phyloP scores from a whole-genome alignment of 2,113 vertebrate genomes.

The Nansenia antarctica region DNA sequence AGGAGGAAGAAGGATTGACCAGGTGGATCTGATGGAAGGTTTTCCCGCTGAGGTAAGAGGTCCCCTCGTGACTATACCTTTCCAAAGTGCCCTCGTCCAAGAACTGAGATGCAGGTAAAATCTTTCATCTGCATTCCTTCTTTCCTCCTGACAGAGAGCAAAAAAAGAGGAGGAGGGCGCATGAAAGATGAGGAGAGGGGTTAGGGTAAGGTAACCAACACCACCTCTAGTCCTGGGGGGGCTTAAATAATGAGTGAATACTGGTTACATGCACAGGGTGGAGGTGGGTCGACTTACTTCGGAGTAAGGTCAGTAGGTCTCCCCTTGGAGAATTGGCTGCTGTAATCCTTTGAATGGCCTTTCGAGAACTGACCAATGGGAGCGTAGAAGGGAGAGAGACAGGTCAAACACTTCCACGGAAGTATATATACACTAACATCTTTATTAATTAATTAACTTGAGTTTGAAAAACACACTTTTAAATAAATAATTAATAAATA shows the following conservation, averaged over 20 bases:
- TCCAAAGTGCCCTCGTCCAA: constrained; percentile 95
- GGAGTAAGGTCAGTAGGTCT: background rate
- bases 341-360: background rate
- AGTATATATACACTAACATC: too few species aligned
- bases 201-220: background rate
- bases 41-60: background rate
- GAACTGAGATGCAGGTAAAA: constrained; percentile 84
- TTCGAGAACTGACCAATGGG: background rate
- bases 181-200: background rate
- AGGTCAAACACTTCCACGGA: background rate
- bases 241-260: background rate
- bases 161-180: background rate
- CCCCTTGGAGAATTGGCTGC: background rate
- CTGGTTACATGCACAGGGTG: background rate
- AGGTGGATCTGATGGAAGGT: background rate
- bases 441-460: too few species aligned
- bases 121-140: constrained; percentile 79
- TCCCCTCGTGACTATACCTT: constrained; percentile 79
- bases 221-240: background rate
- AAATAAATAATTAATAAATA: too few species aligned
- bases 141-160: constrained; percentile 10
- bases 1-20: background rate
- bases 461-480: too few species aligned
- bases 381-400: background rate
- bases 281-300: background rate